Base-by-base conservation (phyloP, 2,888 invertebrate genomes). In the Mimumesa dahlbomi region DNA sequence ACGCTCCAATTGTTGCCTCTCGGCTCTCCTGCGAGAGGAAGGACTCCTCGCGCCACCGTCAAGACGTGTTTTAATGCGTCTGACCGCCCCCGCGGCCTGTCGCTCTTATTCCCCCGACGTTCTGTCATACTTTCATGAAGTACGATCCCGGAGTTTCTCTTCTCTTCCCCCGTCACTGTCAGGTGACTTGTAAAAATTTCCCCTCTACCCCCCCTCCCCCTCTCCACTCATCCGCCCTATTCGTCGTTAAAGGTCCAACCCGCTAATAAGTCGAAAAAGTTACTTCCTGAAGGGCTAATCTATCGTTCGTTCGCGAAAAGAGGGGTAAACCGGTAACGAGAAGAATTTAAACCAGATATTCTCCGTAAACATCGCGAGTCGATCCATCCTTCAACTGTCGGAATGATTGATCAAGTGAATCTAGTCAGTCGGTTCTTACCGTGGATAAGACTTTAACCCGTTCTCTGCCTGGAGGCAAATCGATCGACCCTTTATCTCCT, bases 1-100 rank as follows among this genome's bases (percentile, higher is more conserved):
- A 83, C 81, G 84, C 82, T 84, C 83, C 84, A 84, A 84, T 83
- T 83, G 83, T 83, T 83, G 79, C 74, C 81, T 73, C 77, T 66
- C 68, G 38, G 40, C 46, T 43, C 58, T 66, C 56, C 59, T 59
- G 66, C 46, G 50, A 43, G 73, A 66, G 58, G 59, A 67, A 54
- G 58, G 65, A 70, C 57, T 52, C 43, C 56, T 61, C 69, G 42
- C 50, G 53, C 43, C 49, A 57, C 56, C 21, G 42, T 21, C 29
- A 48, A 49, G 62, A 63, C 74, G 77, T 56, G 62, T 74, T 70
- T 75, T 69, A 79, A 75, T 71, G 79, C 64, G 73, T 61, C 78
- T 63, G 63, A 72, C 73, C 75, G 78, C 82, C 79, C 62, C 80
- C 81, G 76, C 79, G 38, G 43, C 25, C 52, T 57, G 59, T 70